Evolutionary conservation across 2,888 invertebrate genomes (phyloP).

Genomic region (Megamerina dolium): DNA sequence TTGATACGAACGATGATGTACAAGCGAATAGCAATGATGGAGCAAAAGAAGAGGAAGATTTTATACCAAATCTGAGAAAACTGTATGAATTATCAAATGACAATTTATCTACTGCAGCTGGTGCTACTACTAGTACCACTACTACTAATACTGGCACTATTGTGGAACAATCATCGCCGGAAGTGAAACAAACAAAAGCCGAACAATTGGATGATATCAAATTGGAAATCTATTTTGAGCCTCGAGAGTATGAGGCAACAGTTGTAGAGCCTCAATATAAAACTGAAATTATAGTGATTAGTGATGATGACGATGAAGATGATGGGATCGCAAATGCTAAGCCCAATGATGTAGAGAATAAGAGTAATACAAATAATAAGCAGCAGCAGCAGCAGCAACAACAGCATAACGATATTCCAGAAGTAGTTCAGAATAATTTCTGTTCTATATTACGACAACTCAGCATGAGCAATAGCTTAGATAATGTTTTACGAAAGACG

Average conservation of each 20-base stretch:
- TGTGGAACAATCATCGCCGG: not conserved
- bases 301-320: conserved; percentile 11
- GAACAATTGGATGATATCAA: conserved; percentile 4
- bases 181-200: not conserved
- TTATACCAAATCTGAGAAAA: conserved; percentile 7
- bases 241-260: conserved; percentile 6
- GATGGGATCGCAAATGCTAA: not conserved
- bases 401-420: too few species aligned
- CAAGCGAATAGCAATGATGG: not conserved
- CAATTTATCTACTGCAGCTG: too few species aligned
- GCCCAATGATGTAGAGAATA: conserved; percentile 3
- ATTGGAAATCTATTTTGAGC: conserved; percentile 8
- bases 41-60: conserved; percentile 6
- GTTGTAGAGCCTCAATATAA: conserved; percentile 6
- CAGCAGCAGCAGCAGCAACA: too few species aligned
- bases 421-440: too few species aligned
- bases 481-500: too few species aligned
- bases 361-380: conserved; percentile 3
- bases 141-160: not conserved
- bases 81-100: conserved; percentile 10
- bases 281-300: conserved; percentile 13
- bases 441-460: too few species aligned
- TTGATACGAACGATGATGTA: too few species aligned
- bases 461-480: too few species aligned
- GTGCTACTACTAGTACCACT: too few species aligned